phyloP scores from a whole-genome alignment of 37 sponge, comb jelly and placozoan species.

The Lycopodina hypogea region DNA sequence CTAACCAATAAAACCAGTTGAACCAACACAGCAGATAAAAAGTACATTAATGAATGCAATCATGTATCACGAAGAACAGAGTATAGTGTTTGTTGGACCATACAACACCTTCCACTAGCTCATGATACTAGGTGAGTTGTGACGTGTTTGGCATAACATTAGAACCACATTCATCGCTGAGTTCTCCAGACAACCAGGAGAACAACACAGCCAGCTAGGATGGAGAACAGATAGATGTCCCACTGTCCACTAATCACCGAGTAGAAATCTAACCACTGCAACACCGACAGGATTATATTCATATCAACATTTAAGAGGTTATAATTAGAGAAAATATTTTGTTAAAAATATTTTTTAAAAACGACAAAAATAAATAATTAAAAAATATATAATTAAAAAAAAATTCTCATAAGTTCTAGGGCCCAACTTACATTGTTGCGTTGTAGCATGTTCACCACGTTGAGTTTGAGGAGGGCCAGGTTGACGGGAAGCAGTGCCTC shows the following conservation, averaged over 20 bases:
- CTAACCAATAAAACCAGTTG: too few relatives aligned
- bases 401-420: not conserved
- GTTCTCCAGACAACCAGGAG: slow-evolving; percentile 52
- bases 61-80: too few relatives aligned
- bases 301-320: not conserved
- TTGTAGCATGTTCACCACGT: slow-evolving; percentile 29
- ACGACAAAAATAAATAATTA: not conserved
- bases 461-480: slow-evolving; percentile 83
- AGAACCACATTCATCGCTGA: not conserved
- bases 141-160: too few relatives aligned
- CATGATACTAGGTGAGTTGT: too few relatives aligned
- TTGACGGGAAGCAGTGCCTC: slow-evolving; percentile 87
- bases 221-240: slow-evolving; percentile 84
- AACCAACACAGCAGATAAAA: too few relatives aligned
- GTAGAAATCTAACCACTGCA: not conserved
- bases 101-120: too few relatives aligned
- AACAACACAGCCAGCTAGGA: slow-evolving; percentile 39
- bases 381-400: not conserved
- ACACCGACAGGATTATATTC: not conserved
- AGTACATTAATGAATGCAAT: too few relatives aligned
- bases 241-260: slow-evolving; percentile 58
- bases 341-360: too few relatives aligned
- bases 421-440: slow-evolving; percentile 1
- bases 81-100: too few relatives aligned
- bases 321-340: not conserved